Evolutionary conservation across 2,888 invertebrate genomes (phyloP).

Genomic region (Crossocerus cetratus): DNA sequence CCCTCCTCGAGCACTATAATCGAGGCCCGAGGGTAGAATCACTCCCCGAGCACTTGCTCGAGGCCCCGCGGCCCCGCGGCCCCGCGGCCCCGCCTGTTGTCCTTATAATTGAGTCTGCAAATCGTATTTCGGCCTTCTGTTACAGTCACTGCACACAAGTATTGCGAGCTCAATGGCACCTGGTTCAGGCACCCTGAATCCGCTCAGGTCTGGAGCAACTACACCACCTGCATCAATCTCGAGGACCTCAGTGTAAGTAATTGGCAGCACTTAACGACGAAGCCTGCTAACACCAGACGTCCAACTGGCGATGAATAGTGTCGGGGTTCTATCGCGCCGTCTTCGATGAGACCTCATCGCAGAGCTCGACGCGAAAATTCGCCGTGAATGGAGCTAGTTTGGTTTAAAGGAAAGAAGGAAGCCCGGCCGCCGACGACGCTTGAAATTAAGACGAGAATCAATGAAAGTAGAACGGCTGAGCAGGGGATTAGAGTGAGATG

Average conservation of each 20-base stretch:
- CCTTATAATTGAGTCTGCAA: background rate
- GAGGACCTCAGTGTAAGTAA: slow-evolving; percentile 83
- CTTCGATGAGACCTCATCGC: background rate
- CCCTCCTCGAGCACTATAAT: too few relatives aligned
- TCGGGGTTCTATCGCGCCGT: background rate
- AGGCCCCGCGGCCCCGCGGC: background rate
- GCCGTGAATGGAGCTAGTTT: background rate
- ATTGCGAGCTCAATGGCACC: slow-evolving; percentile 87
- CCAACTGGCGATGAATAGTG: background rate
- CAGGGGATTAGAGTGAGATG: too few relatives aligned
- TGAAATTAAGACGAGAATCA: too few relatives aligned
- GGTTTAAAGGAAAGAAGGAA: background rate
- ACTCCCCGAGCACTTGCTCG: background rate
- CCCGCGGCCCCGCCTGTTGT: too few relatives aligned
- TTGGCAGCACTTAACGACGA: background rate
- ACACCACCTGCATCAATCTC: slow-evolving; percentile 90
- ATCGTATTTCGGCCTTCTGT: slow-evolving; percentile 57
- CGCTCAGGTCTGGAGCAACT: slow-evolving; percentile 91
- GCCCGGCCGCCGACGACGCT: background rate
- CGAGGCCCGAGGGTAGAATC: background rate
- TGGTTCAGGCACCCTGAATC: slow-evolving; percentile 91
- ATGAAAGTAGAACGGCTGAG: too few relatives aligned
- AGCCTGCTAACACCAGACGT: too few relatives aligned
- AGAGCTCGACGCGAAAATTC: background rate
- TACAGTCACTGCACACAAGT: slow-evolving; percentile 88